Percentiles rank a stretch among this genome's conserved stretches.
Evolutionary conservation across 2,797 vertebrate species (phyloP).

Genomic region (Otolemur crassicaudatus): DNA sequence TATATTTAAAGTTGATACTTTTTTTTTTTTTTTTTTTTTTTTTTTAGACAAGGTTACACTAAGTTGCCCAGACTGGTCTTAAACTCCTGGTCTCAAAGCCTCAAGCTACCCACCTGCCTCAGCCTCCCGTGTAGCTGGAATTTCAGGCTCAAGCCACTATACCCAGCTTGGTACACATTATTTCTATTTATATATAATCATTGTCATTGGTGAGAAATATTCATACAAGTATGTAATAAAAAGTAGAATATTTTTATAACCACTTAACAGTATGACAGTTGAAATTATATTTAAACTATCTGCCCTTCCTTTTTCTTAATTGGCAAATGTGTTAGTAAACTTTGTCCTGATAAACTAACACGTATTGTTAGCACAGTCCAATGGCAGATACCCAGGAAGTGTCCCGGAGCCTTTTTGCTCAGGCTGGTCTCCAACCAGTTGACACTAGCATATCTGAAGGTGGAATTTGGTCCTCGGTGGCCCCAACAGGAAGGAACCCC

Average conservation of each 20-base stretch:
- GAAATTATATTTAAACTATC: not conserved
- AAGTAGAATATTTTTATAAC: not conserved
- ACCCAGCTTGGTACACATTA: not conserved
- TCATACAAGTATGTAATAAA: not conserved
- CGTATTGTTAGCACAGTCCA: not conserved
- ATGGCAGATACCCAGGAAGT: not conserved
- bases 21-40: not conserved
- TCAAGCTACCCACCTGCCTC: not conserved
- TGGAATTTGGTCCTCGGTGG: not conserved
- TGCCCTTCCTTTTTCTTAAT: not conserved
- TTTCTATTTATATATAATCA: not conserved
- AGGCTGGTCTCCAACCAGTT: not conserved
- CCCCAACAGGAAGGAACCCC: not conserved
- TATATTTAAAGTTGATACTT: constrained; percentile 4
- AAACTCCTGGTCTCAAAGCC: not conserved
- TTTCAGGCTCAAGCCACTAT: not conserved
- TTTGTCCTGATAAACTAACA: not conserved
- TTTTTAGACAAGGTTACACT: not conserved
- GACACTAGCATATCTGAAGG: not conserved
- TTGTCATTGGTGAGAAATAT: not conserved
- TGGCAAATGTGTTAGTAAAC: not conserved
- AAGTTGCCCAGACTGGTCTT: not conserved
- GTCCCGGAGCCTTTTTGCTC: no score
- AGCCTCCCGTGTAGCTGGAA: not conserved
- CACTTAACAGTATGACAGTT: not conserved